These are phyloP conservation scores for Fregata magnificens DNA, from an alignment of 2,113 vertebrate genomes.

Conservation along the genomic window DNA sequence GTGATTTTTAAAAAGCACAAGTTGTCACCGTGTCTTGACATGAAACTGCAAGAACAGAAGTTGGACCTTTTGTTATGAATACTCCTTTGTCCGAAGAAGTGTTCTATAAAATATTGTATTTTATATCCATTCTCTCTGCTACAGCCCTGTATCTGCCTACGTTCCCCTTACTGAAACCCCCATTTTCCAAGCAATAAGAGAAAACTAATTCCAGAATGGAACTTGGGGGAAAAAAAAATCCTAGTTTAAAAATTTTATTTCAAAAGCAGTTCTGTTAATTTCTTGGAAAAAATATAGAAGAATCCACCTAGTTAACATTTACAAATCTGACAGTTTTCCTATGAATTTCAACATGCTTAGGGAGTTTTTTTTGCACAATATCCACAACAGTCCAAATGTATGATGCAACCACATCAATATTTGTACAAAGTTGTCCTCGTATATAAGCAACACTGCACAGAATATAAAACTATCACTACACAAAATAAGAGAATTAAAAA, in stretches of 20 bases:
- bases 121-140: neutral
- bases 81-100: neutral
- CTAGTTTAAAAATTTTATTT: neutral
- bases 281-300: neutral
- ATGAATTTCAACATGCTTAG: neutral
- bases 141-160: neutral
- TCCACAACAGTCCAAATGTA: neutral
- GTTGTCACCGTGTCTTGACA: neutral
- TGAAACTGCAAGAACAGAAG: neutral
- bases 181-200: neutral
- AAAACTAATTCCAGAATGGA: constrained; percentile 20
- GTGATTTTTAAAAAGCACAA: neutral
- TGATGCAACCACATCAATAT: neutral
- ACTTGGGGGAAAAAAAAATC: neutral
- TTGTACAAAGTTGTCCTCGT: neutral
- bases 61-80: neutral
- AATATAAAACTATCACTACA: neutral
- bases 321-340: neutral
- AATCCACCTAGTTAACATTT: neutral
- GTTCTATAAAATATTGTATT: neutral
- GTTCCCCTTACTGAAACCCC: neutral
- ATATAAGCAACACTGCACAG: neutral
- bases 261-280: neutral
- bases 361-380: neutral
- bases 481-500: neutral